A percentile compares a stretch with the other conserved stretches of the same genome.
Conservation (phyloP, 2,888 invertebrate species). For the Embidobia sp. region DNA sequence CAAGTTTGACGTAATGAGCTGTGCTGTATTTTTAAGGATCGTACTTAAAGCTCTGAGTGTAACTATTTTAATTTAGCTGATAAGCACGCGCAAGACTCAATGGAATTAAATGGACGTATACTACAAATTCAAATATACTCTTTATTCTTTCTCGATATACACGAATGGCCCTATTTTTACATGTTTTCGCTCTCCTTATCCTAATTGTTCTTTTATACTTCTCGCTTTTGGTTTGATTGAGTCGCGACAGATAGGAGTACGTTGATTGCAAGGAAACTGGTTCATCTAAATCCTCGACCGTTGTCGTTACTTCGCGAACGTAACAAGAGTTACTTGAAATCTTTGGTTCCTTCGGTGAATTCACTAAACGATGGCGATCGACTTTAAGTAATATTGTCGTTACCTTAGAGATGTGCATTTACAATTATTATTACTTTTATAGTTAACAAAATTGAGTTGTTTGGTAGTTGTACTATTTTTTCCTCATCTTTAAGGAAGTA, state of each 20-base stretch:
- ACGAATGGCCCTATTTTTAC: slow-evolving; percentile 31
- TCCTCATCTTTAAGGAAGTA: no score
- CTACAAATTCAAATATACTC: slow-evolving; percentile 66
- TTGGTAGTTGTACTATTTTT: no score
- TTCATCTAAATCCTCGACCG: slow-evolving; percentile 6
- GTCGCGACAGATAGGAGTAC: slow-evolving; percentile 34
- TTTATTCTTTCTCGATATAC: slow-evolving; percentile 55
- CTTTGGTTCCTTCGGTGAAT: slow-evolving; percentile 11
- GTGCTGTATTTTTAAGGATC: slow-evolving; percentile 46
- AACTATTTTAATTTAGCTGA: slow-evolving; percentile 38
- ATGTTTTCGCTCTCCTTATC: slow-evolving; percentile 27
- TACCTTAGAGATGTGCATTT: slow-evolving; percentile 5
- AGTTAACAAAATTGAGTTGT: no score
- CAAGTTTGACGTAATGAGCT: slow-evolving; percentile 30
- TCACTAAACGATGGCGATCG: slow-evolving; percentile 3
- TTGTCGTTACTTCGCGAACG: slow-evolving; percentile 24
- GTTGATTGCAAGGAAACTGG: slow-evolving; percentile 17
- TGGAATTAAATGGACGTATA: slow-evolving; percentile 49
- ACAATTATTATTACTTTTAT: no score
- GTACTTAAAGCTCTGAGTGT: slow-evolving; percentile 49
- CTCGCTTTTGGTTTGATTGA: slow-evolving; percentile 9
- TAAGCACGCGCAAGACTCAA: slow-evolving; percentile 30
- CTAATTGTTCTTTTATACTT: slow-evolving; percentile 15
- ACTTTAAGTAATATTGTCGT: slow-evolving; percentile 16
- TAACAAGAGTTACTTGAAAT: slow-evolving; percentile 26